A percentile compares a stretch with the other conserved stretches of the same genome.
Conservation (phyloP, 1,140 invertebrate species). For the Sinella curviseta region DNA sequence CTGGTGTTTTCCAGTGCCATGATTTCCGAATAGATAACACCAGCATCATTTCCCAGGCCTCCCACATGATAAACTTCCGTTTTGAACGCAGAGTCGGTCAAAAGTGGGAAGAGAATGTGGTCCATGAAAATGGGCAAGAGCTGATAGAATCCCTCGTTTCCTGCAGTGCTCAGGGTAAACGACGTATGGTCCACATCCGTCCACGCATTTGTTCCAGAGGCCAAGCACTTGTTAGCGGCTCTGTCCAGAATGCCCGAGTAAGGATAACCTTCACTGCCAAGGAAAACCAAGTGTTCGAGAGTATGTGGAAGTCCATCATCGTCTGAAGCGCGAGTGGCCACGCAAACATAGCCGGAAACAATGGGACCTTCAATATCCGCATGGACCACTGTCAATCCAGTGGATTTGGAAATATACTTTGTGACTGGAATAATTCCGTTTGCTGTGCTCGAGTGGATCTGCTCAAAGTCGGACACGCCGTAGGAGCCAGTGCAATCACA, state of each 20-base stretch:
- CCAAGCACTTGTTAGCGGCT: constrained; percentile 82
- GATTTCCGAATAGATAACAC: constrained; percentile 93
- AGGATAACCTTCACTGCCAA: constrained; percentile 86
- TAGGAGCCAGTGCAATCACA: neutral
- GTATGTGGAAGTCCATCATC: constrained; percentile 92
- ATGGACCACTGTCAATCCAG: constrained; percentile 75
- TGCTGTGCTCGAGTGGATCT: constrained; percentile 64
- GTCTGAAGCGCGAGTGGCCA: constrained; percentile 85
- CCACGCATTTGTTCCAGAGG: constrained; percentile 86
- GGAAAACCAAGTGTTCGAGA: constrained; percentile 86
- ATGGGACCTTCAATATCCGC: constrained; percentile 82
- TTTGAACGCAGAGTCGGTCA: constrained; percentile 75
- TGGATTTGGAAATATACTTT: constrained; percentile 76
- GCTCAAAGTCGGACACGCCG: constrained; percentile 62
- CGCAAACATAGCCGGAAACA: constrained; percentile 76
- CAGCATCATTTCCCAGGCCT: constrained; percentile 81
- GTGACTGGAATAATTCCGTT: constrained; percentile 72
- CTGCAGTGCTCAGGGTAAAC: constrained; percentile 85
- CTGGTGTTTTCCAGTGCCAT: constrained; percentile 71
- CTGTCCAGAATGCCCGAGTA: constrained; percentile 86
- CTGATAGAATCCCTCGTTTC: constrained; percentile 79
- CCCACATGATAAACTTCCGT: constrained; percentile 92
- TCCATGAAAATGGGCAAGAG: constrained; percentile 86
- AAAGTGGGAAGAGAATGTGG: constrained; percentile 82
- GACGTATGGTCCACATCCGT: constrained; percentile 82